Percentiles rank a stretch among this genome's conserved stretches.
These are phyloP conservation scores for Vulpes ferrilata DNA, from an alignment of 2,113 vertebrate species.

Conservation along the genomic window DNA sequence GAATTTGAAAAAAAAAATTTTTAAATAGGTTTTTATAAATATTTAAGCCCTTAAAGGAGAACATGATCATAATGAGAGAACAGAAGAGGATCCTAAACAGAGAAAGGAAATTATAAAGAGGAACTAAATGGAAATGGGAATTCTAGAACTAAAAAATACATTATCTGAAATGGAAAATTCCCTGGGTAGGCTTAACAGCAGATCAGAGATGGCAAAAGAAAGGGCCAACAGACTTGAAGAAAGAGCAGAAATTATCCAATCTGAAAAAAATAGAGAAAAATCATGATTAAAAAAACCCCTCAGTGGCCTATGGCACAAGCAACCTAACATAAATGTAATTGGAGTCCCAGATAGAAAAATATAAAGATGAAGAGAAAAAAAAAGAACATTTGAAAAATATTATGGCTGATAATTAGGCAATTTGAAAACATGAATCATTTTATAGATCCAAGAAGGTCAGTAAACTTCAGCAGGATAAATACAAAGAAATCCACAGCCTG, in stretches of 20 bases:
- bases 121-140: background rate
- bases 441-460: background rate
- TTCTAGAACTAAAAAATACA: background rate
- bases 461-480: background rate
- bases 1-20: background rate
- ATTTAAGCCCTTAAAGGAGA: slow-evolving; percentile 19
- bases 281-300: background rate
- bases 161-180: background rate
- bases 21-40: background rate
- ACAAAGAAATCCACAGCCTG: background rate
- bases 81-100: background rate
- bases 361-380: background rate
- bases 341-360: background rate
- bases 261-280: background rate
- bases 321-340: background rate
- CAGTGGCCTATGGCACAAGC: background rate
- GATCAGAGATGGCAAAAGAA: background rate
- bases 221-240: background rate
- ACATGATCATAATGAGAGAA: background rate
- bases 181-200: background rate
- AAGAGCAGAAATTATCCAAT: background rate
- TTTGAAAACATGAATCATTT: background rate
- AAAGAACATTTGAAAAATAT: background rate
- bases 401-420: background rate
- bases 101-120: background rate